Base-by-base conservation (phyloP, 2,888 invertebrate genomes). In the Cosmia pyralina region DNA sequence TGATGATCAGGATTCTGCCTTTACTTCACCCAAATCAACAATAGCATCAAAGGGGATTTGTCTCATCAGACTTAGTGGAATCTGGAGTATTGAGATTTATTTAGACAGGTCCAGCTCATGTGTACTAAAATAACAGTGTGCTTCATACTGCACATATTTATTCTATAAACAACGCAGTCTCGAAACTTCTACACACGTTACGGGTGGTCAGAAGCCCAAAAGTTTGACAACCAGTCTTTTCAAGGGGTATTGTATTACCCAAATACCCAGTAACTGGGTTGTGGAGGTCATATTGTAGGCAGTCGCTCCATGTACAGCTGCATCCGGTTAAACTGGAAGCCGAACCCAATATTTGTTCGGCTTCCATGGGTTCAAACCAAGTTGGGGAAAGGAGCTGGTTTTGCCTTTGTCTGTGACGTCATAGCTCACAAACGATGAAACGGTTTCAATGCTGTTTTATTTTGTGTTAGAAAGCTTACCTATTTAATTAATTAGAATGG, bases 101-200 rank as follows among this genome's bases (percentile, higher is more conserved):
- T 69, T 62, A 55, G 34, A 59, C n/a, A 53, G 79, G 55, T 59
- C 66, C 48, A 66, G 55, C 59, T 64, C 63, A 63, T 63, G 60
- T 64, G 81, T 59, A 75, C 70, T 70, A 75, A 79, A 79, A 79
- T 79, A 79, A 63, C 81, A 52, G n/a, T 13, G 11, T 75, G 81
- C 34, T 59, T 79, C 76, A 75, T 64, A 57, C 58, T 7, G 44
- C 2, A 67, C 55, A n/a, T 41, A 79, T 53, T 69, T 53, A 63
- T 55, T 15, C 41, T 46, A 44, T 41, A 50, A 34, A 65, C 46
- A 22, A 74, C 80, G 60, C 68, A 68, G 19, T 75, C 58, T 50
- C 11, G 44, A 44, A 53, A 41, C 19, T n/a, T 41, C 48, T 50
- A n/a, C n/a, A n/a, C n/a, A n/a, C n/a, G n/a, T n/a, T 28, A 28